Base-by-base conservation (phyloP, 23 tunicate genomes). In the Ascidia mentula region DNA sequence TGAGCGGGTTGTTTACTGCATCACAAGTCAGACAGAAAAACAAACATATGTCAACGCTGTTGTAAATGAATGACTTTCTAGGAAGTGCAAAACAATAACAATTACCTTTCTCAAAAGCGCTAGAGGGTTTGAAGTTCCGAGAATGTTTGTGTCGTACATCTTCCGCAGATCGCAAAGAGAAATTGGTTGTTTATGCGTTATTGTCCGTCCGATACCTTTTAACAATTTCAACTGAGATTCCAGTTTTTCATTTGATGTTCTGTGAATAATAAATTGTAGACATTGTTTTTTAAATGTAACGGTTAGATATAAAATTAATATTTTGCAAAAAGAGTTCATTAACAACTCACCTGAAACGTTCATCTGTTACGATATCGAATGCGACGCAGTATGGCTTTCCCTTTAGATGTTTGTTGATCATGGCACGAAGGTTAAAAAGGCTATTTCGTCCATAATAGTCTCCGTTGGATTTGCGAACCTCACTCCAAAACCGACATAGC, bases 401-500 rank as follows among this genome's bases (percentile, higher is more conserved):
- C 61, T 95, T 95, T 32, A 95, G 74, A 69, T 95, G 96, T 75
- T 95, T 95, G 83, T 95, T 95, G 36, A 95, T 90, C 99, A 95
- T 95, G 0, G 99, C 99, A 34, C 99, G 69, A 7, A 95, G 87
- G 40, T 95, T 95, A 84, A 90, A 95, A 38, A 95, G 76, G 53
- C 92, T 86, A 45, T 90, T 95, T 38, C 92, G 45, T 74, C 96
- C 96, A 76, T 95, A 95, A 53, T 90, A 86, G 65, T 86, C 99
- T 35, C 99, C 99, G 37, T 90, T 90, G 34, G 92, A 74, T 78
- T 95, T 95, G 36, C 96, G 85, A 3, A 90, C 95, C 38, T 82
- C 89, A 22, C 86, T 31, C 98, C 98, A 95, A 73, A 95, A 95
- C 40, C 83, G 73, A 28, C 78, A 45, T 30, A 95, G 75, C 40